Evolutionary conservation across 2,797 vertebrate species (phyloP), one percentile per base, ranked within the genome.

Genomic region (Halcyon chelicuti): DNA sequence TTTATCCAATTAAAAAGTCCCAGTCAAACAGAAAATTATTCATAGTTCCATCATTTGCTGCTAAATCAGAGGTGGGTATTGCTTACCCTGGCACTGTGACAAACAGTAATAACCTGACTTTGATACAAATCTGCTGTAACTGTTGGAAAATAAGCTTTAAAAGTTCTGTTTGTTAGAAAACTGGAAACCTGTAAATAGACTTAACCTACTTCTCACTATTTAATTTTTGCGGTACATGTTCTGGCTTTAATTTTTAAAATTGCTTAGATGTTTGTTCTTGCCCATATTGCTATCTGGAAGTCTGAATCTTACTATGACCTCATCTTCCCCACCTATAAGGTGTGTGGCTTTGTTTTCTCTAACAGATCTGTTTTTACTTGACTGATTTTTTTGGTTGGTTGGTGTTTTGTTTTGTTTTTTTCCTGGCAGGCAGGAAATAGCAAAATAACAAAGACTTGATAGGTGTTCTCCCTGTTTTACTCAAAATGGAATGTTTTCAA

Each of bases 31-130:
- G 55, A 90, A 95, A 85, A 94, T 67, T 92, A 92, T 93, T 94
- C 93, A 85, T 78, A 90, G 73, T 94, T 96, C 28, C 33, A 57
- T 97, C 77, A 42, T 96, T 88, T 96, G 82, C 94, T 94, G 78
- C 90, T 93, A 70, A 93, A 90, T 97, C 87, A 92, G 91, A 97
- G 79, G 79, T 73, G 63, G 91, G 76, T 94, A 47, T 93, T 89
- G 90, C 72, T 96, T 97, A 97, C 97, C 95, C 96, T 96, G 91
- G 90, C 92, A 91, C 90, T 95, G 86, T 89, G 93, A 94, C 71
- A 94, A 95, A 73, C 83, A 78, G 86, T 74, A 86, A 88, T 96
- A 96, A 97, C 93, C 55, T 94, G 78, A 95, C 83, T 96, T 62
- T 92, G 87, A 85, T 87, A 81, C 29, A 90, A 95, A 25, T 74